Base-by-base conservation (phyloP, 1,140 invertebrate species). In the Eriocheir sinensis region DNA sequence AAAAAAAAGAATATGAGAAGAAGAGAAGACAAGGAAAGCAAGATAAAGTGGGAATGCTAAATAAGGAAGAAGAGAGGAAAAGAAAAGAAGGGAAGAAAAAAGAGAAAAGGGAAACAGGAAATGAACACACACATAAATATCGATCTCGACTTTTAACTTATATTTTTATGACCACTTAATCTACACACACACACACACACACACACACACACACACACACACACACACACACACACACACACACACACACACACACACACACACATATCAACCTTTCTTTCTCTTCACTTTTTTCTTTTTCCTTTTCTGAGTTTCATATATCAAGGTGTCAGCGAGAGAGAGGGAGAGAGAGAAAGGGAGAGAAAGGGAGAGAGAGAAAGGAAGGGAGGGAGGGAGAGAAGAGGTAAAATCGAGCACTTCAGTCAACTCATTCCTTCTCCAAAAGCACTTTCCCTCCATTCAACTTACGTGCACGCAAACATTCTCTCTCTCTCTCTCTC, bases 181-280 rank as follows among this genome's bases (percentile, higher is more conserved):
- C 44, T n/a, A 21, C 60, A 72, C 60, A 21, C 60, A 6, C 60
- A n/a, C 60, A 72, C 60, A n/a, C 60, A 72, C 60, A 72, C 60
- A n/a, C 60, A 72, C 60, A 72, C 60, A 72, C 60, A 72, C 27
- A n/a, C 60, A 72, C 60, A 72, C 60, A 72, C 60, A 72, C 60
- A 72, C 60, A 60, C 53, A 60, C 53, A 60, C 53, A 60, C 21
- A 60, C 53, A 60, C 53, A 60, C 53, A 60, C 53, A 60, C 21
- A 60, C 53, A 60, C 53, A 60, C 53, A 60, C 53, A 60, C 53
- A 60, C 53, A 60, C 17, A 60, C 53, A 60, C 53, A 60, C 53
- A 60, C 53, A 21, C 17, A 2, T 17, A 53, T 53, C 21, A 53
- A 53, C 48, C 1, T 53, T 21, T 53, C 48, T 17, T 53, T 53